A percentile compares a stretch with the other conserved stretches of the same genome.
These are phyloP conservation scores for Pluvianellus socialis DNA, from an alignment of 2,113 vertebrate species.

Conservation along the genomic window DNA sequence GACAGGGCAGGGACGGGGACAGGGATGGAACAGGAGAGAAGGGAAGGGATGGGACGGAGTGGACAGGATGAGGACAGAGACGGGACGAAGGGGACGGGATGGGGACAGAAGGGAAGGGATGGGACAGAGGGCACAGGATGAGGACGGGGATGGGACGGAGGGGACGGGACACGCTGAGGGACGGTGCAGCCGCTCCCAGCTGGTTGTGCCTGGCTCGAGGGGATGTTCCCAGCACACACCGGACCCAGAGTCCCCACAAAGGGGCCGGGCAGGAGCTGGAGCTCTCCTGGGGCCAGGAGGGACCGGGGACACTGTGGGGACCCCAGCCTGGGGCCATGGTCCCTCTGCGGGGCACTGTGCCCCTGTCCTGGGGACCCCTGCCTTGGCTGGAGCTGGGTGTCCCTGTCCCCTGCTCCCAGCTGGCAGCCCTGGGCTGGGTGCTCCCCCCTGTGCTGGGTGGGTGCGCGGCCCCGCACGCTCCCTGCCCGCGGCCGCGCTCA, in stretches of 20 bases:
- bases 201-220: background rate
- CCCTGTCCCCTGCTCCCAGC: background rate
- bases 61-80: conserved; percentile 48
- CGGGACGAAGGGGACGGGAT: background rate
- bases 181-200: background rate
- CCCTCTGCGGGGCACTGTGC: background rate
- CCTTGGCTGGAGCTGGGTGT: background rate
- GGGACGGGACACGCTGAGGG: background rate
- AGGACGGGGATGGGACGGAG: background rate
- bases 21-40: conserved; percentile 31
- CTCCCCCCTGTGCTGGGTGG: background rate
- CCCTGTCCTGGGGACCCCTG: background rate
- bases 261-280: background rate
- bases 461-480: background rate
- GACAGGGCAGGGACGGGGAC: conserved; percentile 59
- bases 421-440: background rate
- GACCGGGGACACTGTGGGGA: background rate
- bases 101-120: background rate
- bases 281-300: background rate
- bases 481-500: too few species aligned
- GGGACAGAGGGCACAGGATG: too few species aligned
- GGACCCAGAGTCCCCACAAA: background rate
- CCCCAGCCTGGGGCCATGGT: background rate
- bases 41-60: background rate
- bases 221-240: background rate